Conservation (phyloP, 2,797 vertebrate species). For the Phoxinus dragarum region DNA sequence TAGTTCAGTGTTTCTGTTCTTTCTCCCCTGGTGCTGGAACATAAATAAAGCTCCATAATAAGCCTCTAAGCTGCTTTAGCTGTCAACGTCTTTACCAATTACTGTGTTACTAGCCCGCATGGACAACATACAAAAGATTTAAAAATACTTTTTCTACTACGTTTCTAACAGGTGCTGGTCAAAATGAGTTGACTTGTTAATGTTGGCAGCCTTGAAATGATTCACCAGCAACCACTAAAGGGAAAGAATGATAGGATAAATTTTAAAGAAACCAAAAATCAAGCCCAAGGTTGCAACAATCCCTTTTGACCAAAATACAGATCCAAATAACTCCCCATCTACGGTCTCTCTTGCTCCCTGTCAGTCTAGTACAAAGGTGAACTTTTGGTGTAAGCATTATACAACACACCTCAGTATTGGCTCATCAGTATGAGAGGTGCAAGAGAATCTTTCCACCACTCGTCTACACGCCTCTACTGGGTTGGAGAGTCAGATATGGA, state of each 20-base stretch:
- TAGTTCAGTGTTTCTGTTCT: conserved; percentile 79
- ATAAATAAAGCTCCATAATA: conserved; percentile 85
- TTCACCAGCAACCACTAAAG: conserved; percentile 38
- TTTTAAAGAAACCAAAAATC: conserved; percentile 21
- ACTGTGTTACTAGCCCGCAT: conserved; percentile 73
- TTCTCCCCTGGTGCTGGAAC: conserved; percentile 79
- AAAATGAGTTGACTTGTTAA: conserved; percentile 62
- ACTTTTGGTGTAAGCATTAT: conserved; percentile 41
- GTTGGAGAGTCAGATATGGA: conserved; percentile 77
- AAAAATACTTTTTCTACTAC: conserved; percentile 1
- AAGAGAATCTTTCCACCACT: conserved; percentile 56
- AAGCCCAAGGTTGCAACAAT: background rate
- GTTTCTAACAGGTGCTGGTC: conserved; percentile 37
- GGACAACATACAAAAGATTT: conserved; percentile 70
- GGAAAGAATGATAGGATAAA: conserved; percentile 12
- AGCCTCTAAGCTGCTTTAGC: conserved; percentile 82
- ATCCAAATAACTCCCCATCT: conserved; percentile 33
- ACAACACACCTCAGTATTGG: conserved; percentile 42
- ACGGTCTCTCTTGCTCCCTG: conserved; percentile 6
- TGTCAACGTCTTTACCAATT: conserved; percentile 87
- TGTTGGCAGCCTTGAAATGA: conserved; percentile 54
- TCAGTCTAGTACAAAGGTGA: conserved; percentile 41
- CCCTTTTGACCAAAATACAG: conserved; percentile 45
- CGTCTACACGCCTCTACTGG: conserved; percentile 64
- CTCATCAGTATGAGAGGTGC: conserved; percentile 38